These are phyloP conservation scores for Tachysurus fulvidraco DNA, from an alignment of 2,113 vertebrate genomes.

Conservation along the genomic window DNA sequence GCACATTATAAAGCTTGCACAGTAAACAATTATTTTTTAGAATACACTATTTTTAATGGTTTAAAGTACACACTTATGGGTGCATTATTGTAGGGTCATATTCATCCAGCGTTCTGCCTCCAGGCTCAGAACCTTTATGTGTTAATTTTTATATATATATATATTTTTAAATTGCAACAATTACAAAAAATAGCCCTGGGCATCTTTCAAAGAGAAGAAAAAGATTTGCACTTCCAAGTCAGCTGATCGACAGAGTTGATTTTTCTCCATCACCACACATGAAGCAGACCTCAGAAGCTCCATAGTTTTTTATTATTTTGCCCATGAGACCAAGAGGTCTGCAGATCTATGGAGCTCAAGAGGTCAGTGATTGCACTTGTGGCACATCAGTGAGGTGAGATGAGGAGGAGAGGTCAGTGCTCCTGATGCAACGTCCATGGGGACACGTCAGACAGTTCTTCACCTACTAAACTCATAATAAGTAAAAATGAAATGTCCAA, in stretches of 20 bases:
- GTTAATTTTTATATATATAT: not conserved
- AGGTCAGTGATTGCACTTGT: conserved; percentile 52
- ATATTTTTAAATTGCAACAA: not conserved
- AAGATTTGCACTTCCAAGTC: conserved; percentile 30
- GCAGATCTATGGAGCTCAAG: conserved; percentile 37
- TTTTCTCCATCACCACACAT: conserved; percentile 30
- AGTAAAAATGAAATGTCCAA: conserved; percentile 68
- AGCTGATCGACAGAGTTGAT: conserved; percentile 9
- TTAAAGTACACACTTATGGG: not conserved
- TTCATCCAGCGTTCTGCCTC: not conserved
- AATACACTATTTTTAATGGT: not conserved
- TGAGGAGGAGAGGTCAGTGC: conserved; percentile 71
- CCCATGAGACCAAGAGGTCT: conserved; percentile 47
- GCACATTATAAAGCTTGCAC: not conserved
- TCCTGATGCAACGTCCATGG: conserved; percentile 66
- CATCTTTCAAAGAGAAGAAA: not conserved
- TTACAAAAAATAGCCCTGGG: not conserved
- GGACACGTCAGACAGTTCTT: conserved; percentile 72
- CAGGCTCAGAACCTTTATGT: not conserved
- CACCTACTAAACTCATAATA: conserved; percentile 71
- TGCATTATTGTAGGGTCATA: not conserved
- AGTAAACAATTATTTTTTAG: not conserved
- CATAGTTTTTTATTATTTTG: conserved; percentile 40
- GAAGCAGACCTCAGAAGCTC: conserved; percentile 17
- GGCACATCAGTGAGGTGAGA: conserved; percentile 54